Percentiles rank a stretch among this genome's conserved stretches.
Conservation (phyloP, 2,797 vertebrate genomes). For the Ambastaia sidthimunki region DNA sequence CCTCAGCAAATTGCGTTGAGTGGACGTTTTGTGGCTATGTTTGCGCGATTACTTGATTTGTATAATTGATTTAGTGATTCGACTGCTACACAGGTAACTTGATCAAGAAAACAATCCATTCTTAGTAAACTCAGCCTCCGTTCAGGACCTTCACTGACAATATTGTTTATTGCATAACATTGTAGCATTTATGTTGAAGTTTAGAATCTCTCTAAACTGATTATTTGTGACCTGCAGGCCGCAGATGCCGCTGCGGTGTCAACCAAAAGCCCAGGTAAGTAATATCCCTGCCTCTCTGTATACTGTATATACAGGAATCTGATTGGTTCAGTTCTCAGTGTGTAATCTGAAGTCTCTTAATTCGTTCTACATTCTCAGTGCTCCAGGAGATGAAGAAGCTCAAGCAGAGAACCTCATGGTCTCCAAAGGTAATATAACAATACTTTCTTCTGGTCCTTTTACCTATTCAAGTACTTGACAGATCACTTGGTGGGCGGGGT, state of each 20-base stretch:
- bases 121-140: too few species aligned
- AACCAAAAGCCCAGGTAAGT: constrained; percentile 76
- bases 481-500: too few species aligned
- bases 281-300: background rate
- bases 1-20: too few species aligned
- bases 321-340: background rate
- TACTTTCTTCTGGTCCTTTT: background rate
- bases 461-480: background rate
- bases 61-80: too few species aligned
- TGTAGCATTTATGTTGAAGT: too few species aligned
- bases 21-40: too few species aligned
- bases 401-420: constrained; percentile 88
- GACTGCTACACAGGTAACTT: too few species aligned
- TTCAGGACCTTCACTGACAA: too few species aligned
- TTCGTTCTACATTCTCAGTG: constrained; percentile 72
- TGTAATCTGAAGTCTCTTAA: constrained; percentile 15
- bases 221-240: constrained; percentile 77
- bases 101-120: too few species aligned
- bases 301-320: background rate
- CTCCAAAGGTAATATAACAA: constrained; percentile 86
- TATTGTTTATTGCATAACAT: too few species aligned
- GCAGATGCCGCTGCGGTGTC: constrained; percentile 83
- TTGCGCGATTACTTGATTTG: too few species aligned
- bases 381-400: constrained; percentile 87
- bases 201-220: constrained; percentile 2